Evolutionary conservation across 1,140 invertebrate genomes (phyloP).

Genomic region (Tetramorium parvispinum): DNA sequence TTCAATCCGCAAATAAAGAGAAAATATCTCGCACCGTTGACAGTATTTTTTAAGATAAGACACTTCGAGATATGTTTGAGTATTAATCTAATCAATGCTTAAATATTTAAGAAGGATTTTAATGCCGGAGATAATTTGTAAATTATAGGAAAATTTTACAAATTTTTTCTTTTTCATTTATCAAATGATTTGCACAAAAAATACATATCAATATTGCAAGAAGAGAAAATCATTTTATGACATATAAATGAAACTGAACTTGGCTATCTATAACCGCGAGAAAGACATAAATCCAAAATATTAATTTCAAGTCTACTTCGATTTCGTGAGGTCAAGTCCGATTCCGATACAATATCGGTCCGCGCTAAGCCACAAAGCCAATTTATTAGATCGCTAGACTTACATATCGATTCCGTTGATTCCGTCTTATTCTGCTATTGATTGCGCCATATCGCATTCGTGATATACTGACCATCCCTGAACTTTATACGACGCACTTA

Average conservation of each 20-base stretch:
- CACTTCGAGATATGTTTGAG: neutral
- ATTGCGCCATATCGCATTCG: slow-evolving; percentile 11
- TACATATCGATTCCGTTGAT: slow-evolving; percentile 9
- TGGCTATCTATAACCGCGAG: neutral
- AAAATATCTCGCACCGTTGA: neutral
- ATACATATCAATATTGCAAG: neutral
- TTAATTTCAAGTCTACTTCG: neutral
- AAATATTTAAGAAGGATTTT: neutral
- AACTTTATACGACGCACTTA: slow-evolving; percentile 24
- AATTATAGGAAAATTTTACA: neutral
- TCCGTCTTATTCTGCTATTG: slow-evolving; percentile 11
- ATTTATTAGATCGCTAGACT: slow-evolving; percentile 33
- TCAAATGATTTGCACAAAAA: neutral
- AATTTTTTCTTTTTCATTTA: neutral
- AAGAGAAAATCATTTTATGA: neutral
- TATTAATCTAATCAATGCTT: neutral
- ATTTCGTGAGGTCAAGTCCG: neutral
- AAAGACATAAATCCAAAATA: neutral
- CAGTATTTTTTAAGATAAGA: neutral
- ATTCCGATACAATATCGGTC: slow-evolving; percentile 11
- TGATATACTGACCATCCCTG: slow-evolving; percentile 16
- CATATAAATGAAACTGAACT: too few relatives aligned
- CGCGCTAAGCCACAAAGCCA: slow-evolving; percentile 4
- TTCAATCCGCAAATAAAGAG: neutral
- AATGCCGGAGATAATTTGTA: neutral